These are phyloP conservation scores for Neolamprologus ventralis DNA, from an alignment of 2,113 vertebrate species.

Conservation along the genomic window DNA sequence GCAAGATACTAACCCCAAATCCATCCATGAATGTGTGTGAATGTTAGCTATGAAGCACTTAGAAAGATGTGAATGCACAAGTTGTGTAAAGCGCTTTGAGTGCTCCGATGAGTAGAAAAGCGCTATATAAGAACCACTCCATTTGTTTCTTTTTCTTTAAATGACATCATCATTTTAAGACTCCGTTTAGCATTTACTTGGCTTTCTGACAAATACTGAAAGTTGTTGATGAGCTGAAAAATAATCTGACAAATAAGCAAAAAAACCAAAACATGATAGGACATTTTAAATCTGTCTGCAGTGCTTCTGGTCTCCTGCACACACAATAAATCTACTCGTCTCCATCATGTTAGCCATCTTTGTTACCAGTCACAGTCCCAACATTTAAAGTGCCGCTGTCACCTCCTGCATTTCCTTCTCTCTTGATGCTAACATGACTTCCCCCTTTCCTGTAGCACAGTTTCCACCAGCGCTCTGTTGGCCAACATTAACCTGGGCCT, in stretches of 20 bases:
- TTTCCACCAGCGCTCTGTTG: background rate
- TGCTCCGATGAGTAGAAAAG: too few relatives aligned
- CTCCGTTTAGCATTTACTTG: background rate
- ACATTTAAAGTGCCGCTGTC: background rate
- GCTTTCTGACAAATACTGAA: background rate
- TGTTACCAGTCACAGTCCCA: background rate
- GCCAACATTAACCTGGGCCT: background rate
- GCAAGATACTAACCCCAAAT: too few relatives aligned
- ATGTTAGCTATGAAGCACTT: too few relatives aligned
- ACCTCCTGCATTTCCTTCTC: background rate
- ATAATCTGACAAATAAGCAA: background rate
- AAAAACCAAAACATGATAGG: fast-evolving
- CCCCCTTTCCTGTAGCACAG: background rate
- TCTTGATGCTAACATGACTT: background rate
- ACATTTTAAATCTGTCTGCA: background rate
- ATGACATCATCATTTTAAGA: background rate
- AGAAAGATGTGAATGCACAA: too few relatives aligned
- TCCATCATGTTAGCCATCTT: background rate
- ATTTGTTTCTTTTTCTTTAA: background rate
- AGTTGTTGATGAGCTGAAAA: background rate
- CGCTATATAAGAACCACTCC: too few relatives aligned
- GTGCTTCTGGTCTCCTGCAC: background rate
- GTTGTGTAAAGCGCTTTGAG: too few relatives aligned
- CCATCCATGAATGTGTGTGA: too few relatives aligned
- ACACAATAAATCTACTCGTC: background rate